These are phyloP conservation scores for Cliona cf. orientalis DNA, from an alignment of 37 sponge, comb jelly and placozoan genomes.

Conservation along the genomic window DNA sequence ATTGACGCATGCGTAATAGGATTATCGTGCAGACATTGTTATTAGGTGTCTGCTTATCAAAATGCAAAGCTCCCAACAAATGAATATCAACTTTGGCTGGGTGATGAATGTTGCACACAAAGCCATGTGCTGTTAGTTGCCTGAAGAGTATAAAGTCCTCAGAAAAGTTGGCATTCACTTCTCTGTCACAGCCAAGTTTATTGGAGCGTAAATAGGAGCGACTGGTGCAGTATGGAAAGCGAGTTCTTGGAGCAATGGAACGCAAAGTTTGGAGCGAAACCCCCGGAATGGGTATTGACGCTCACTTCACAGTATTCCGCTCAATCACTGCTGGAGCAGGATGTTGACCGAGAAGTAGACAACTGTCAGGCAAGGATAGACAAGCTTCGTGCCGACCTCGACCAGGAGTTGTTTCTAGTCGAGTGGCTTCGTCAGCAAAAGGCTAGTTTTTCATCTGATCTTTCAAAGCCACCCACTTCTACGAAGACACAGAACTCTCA, in stretches of 20 bases:
- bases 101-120: no score
- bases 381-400: constrained; percentile 13
- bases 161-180: no score
- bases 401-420: constrained; percentile 41
- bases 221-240: constrained; percentile 2
- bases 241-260: constrained; percentile 44
- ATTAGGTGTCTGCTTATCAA: no score
- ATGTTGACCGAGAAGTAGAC: constrained; percentile 35
- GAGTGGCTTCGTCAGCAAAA: constrained; percentile 21
- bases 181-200: no score
- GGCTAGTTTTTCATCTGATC: not conserved
- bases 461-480: not conserved
- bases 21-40: no score
- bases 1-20: no score
- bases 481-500: not conserved
- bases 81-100: no score
- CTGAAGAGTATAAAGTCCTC: no score
- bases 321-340: constrained; percentile 10
- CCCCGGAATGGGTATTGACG: constrained; percentile 56
- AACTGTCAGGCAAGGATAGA: constrained; percentile 31
- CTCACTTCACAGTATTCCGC: not conserved
- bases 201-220: not conserved
- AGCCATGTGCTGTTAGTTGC: no score
- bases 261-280: constrained; percentile 41
- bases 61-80: no score